A percentile compares a stretch with the other conserved stretches of the same genome.
phyloP scores from a whole-genome alignment of 2,888 invertebrate species.

The Drosophila kokeensis region DNA sequence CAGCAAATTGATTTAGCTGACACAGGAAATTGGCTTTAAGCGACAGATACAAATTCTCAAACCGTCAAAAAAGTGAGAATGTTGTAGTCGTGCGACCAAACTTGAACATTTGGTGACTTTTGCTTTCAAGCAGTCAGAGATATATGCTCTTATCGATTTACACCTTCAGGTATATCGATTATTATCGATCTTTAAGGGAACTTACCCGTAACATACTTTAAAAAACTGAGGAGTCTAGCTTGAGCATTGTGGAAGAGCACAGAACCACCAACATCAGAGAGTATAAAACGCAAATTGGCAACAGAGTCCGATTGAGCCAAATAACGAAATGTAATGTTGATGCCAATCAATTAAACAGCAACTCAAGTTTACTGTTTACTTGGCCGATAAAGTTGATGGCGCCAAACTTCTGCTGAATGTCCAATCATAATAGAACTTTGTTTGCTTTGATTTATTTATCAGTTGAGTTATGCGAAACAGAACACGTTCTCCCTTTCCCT shows the following conservation, averaged over 20 bases:
- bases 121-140: neutral
- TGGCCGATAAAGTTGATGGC: slow-evolving; percentile 21
- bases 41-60: slow-evolving; percentile 32
- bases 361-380: slow-evolving; percentile 11
- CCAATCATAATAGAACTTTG: slow-evolving; percentile 8
- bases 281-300: neutral
- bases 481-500: neutral
- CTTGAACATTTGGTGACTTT: neutral
- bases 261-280: neutral
- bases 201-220: neutral
- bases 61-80: slow-evolving; percentile 3
- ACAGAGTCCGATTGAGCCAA: neutral
- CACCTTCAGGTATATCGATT: neutral
- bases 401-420: slow-evolving; percentile 7
- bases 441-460: slow-evolving; percentile 47
- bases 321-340: neutral
- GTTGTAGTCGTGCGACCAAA: neutral
- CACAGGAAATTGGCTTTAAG: slow-evolving; percentile 33
- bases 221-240: neutral
- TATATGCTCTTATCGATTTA: neutral
- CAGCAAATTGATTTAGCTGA: slow-evolving; percentile 20
- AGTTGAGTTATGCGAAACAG: slow-evolving; percentile 27
- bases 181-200: neutral
- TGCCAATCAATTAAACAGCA: slow-evolving; percentile 7
- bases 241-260: neutral